Base-by-base conservation (phyloP, 1,140 invertebrate species). In the Cotesia typhae region DNA sequence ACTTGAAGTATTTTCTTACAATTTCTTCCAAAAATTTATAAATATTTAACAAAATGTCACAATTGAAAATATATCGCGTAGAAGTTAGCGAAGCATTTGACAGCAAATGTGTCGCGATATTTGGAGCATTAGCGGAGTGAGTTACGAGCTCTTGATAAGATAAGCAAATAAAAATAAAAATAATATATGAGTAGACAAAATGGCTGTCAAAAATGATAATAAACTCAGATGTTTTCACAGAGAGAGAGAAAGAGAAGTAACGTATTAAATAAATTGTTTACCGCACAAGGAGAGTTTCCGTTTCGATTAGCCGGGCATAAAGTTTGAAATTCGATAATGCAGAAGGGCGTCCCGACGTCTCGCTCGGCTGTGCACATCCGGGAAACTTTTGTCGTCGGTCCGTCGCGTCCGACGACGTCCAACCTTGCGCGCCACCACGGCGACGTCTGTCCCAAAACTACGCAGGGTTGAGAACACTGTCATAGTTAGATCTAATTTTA, bases 291-390 rank as follows among this genome's bases (percentile, higher is more conserved):
- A 67, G 63, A 72, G 71, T 72, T 72, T 72, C 64, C 71, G 55
- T 72, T 72, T 72, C 71, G 71, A 72, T 72, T 72, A 72, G 71
- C 64, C 65, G 53, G 65, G 65, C 65, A 72, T 67, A 67, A 72
- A 72, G 71, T 72, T 72, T 28, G 71, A 67, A 72, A 72, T 72
- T 72, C 71, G 71, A 72, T 72, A 72, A 72, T 72, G 71, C 71
- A 67, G 71, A 60, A 67, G 71, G 66, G 71, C 71, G 71, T 72
- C 71, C 64, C 71, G 71, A 72, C 71, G 71, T 72, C 71, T 72
- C 71, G 71, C 71, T 72, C 65, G 71, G 71, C 71, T 72, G 71
- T 72, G 71, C 71, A 60, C 71, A 72, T 72, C 71, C 71, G 71
- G 71, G 37, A 72, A 72, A 72, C 65, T 72, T 72, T 72, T 57